Evolutionary conservation across 2,888 invertebrate species (phyloP), one percentile per base, ranked within the genome.

Genomic region (Uropetala carovei): DNA sequence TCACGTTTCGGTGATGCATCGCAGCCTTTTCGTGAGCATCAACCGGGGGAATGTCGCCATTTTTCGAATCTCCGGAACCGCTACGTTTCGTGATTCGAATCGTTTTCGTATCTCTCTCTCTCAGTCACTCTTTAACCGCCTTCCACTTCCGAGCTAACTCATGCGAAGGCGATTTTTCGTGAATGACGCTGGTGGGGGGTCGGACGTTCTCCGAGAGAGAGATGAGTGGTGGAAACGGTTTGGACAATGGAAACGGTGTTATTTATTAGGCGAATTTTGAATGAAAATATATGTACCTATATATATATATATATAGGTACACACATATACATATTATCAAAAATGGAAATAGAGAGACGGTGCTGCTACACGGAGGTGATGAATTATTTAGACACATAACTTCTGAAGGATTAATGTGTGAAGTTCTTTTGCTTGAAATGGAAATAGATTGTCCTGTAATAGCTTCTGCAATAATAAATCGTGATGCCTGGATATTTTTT

Each of bases 1-100:
- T 43, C 64, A 68, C 89, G 89, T 89, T 64, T 89, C 89, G 13
- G 13, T 18, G 43, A 64, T 89, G 43, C 89, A 64, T 64, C 89
- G 30, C 4, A 13, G 5, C 64, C 89, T 16, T 89, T n/a, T 13
- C 43, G 57, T 83, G 83, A 83, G n/a, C 85, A 75, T 75, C 75
- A 13, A 27, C 11, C 27, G 11, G 9, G 27, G 13, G 75, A 75
- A 14, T 75, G 75, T 75, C 75, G 75, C 75, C 75, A 75, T 75
- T 75, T 75, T 75, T 27, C 75, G 11, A 75, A 75, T 22, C 75
- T 22, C 27, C 27, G 27, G 13, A 68, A 75, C 75, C 22, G 11
- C 27, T 27, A 75, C 27, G 75, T 75, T 75, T 75, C 75, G 75
- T 75, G 75, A 75, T 75, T 75, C 75, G 18, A 75, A 27, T 18